Percentiles rank a stretch among this genome's conserved stretches.
Evolutionary conservation across 1,140 invertebrate genomes (phyloP).

Genomic region (Drosophila gunungcola): DNA sequence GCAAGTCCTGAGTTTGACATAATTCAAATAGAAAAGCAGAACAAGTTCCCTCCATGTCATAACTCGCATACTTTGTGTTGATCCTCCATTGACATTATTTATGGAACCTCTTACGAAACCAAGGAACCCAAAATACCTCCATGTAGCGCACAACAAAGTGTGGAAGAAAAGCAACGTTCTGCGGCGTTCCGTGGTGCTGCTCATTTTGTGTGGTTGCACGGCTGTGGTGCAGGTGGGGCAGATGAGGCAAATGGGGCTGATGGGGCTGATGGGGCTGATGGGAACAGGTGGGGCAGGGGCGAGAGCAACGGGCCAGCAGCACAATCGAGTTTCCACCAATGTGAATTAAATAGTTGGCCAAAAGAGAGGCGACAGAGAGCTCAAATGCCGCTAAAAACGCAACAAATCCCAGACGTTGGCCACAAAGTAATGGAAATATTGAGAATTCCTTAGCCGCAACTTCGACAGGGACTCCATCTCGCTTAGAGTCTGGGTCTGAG

Average conservation of each 20-base stretch:
- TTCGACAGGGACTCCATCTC: conserved; percentile 28
- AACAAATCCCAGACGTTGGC: conserved; percentile 77
- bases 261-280: conserved; percentile 6
- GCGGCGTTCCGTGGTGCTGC: conserved; percentile 1
- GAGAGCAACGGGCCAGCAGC: conserved; percentile 47
- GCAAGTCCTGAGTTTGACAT: not conserved
- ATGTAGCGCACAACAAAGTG: conserved; percentile 48
- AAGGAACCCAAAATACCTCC: conserved; percentile 35
- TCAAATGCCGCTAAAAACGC: conserved; percentile 52
- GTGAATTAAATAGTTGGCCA: conserved; percentile 79
- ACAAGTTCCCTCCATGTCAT: conserved; percentile 18
- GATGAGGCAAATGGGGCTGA: conserved; percentile 9
- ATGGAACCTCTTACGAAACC: conserved; percentile 25
- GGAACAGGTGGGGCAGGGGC: conserved; percentile 5
- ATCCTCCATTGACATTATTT: conserved; percentile 39
- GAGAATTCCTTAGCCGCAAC: conserved; percentile 67
- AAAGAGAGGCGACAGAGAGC: conserved; percentile 75
- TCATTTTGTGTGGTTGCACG: conserved; percentile 68
- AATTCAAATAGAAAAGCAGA: conserved; percentile 24
- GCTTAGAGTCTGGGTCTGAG: conserved; percentile 21
- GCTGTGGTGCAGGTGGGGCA: conserved; percentile 18
- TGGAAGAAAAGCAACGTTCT: conserved; percentile 38
- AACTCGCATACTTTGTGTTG: conserved; percentile 36
- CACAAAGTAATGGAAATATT: conserved; percentile 82
- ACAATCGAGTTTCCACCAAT: conserved; percentile 82